Base-by-base conservation (phyloP, 2,113 vertebrate species). In the Caranx ignobilis region DNA sequence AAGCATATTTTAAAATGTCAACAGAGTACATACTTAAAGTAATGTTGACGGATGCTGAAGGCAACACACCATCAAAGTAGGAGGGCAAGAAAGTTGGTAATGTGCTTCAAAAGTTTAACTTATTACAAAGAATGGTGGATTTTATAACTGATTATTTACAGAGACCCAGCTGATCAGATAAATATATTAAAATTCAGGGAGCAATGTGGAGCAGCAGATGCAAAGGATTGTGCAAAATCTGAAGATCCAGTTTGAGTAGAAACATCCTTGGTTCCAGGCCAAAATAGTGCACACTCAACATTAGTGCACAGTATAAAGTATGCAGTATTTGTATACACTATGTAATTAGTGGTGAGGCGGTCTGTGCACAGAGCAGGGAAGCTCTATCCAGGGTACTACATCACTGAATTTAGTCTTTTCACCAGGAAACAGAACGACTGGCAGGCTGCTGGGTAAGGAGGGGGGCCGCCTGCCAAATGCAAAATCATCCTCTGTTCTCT, bases 401-500 rank as follows among this genome's bases (percentile, higher is more conserved):
- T 75, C 59, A 81, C 62, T 71, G 67, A 70, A 85, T 83, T 63
- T 67, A 32, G 65, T 59, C 84, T 77, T 86, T 86, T 86, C 71
- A 83, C 67, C 79, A 79, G 83, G 34, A 91, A 79, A 77, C 43
- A 45, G 37, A 85, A 74, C 56, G 65, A 67, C 71, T 69, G 63
- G 74, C 83, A 82, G 43, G 85, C 71, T 90, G 73, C 79, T 82
- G 75, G 70, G 75, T 78, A 88, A 82, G 9, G 39, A 10, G 39
- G 43, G 34, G 67, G 83, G 85, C 57, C 77, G 75, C 63, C 85
- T 89, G 87, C 91, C 89, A 91, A 90, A 87, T 79, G 77, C 79
- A 90, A 87, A 88, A 92, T 82, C 75, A 70, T 91, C 83, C 81
- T 79, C 76, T 88, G 71, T 84, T 90, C 85, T 85, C 82, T 67